Evolutionary conservation across 2,888 invertebrate species (phyloP).

Genomic region (Apamea monoglypha): DNA sequence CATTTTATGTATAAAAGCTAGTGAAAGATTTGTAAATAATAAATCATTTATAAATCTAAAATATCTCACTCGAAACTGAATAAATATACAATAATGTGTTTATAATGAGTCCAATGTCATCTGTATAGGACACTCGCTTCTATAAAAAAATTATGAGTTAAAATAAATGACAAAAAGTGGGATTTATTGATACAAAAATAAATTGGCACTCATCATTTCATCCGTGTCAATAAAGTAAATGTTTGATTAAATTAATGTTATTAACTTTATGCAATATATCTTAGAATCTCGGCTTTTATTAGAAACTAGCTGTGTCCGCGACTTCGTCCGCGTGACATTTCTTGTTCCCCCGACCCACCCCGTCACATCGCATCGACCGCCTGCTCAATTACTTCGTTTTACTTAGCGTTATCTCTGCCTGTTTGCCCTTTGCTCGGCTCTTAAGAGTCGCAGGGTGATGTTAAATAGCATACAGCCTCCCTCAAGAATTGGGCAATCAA

Average conservation of each 20-base stretch:
- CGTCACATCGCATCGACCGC: background rate
- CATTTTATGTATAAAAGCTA: background rate
- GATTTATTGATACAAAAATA: background rate
- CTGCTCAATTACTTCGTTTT: too few species aligned
- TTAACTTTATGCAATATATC: slow-evolving; percentile 4
- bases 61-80: background rate
- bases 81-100: slow-evolving; percentile 11
- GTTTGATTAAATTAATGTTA: slow-evolving; percentile 1
- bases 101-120: slow-evolving; percentile 29
- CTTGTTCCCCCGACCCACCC: background rate
- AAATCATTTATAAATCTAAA: background rate
- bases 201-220: slow-evolving; percentile 7
- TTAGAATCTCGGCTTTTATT: background rate
- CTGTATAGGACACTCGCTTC: background rate
- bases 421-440: background rate
- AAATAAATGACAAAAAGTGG: background rate
- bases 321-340: background rate
- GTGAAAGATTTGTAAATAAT: background rate
- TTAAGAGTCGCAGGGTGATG: too few species aligned
- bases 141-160: background rate
- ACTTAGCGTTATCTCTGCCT: background rate
- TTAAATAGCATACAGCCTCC: too few species aligned
- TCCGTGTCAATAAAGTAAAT: background rate
- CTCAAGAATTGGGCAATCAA: too few species aligned
- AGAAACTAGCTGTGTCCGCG: background rate